phyloP scores from a whole-genome alignment of 2,888 invertebrate species.

The Ectobius pallidus region DNA sequence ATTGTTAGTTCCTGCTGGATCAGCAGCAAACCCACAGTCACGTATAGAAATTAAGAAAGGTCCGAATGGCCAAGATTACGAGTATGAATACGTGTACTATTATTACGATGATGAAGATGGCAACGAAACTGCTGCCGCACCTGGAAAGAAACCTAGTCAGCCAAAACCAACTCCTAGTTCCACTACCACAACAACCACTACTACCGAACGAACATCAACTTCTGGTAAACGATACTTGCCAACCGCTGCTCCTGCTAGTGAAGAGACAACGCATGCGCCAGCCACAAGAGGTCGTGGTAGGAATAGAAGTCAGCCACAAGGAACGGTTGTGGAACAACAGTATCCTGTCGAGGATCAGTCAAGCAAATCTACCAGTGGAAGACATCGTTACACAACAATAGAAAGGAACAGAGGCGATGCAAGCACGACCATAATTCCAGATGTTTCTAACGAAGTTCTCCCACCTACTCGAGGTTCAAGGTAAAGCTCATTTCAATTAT shows the following conservation, averaged over 20 bases:
- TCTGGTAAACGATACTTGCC: slow-evolving; percentile 25
- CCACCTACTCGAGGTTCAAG: slow-evolving; percentile 48
- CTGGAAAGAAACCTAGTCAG: background rate
- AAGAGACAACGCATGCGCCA: slow-evolving; percentile 30
- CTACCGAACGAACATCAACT: slow-evolving; percentile 36
- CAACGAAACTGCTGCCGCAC: slow-evolving; percentile 47
- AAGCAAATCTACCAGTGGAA: slow-evolving; percentile 19
- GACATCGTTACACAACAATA: slow-evolving; percentile 62
- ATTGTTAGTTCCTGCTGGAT: slow-evolving; percentile 45
- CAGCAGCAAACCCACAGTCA: slow-evolving; percentile 59
- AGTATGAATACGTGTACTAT: slow-evolving; percentile 91
- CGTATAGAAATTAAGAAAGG: slow-evolving; percentile 85
- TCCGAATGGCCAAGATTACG: slow-evolving; percentile 88
- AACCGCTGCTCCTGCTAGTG: slow-evolving; percentile 29
- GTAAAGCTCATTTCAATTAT: too few relatives aligned
- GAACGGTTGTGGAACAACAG: slow-evolving; percentile 7
- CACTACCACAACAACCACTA: slow-evolving; percentile 55
- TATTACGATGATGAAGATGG: slow-evolving; percentile 86
- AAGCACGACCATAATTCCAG: slow-evolving; percentile 57
- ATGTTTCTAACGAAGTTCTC: slow-evolving; percentile 70
- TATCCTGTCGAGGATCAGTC: slow-evolving; percentile 26
- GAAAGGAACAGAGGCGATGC: slow-evolving; percentile 57
- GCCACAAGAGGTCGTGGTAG: slow-evolving; percentile 25
- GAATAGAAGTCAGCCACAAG: slow-evolving; percentile 33
- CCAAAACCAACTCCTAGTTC: slow-evolving; percentile 43